Conservation (phyloP, 2,113 vertebrate genomes). For the Semicossyphus pulcher region DNA sequence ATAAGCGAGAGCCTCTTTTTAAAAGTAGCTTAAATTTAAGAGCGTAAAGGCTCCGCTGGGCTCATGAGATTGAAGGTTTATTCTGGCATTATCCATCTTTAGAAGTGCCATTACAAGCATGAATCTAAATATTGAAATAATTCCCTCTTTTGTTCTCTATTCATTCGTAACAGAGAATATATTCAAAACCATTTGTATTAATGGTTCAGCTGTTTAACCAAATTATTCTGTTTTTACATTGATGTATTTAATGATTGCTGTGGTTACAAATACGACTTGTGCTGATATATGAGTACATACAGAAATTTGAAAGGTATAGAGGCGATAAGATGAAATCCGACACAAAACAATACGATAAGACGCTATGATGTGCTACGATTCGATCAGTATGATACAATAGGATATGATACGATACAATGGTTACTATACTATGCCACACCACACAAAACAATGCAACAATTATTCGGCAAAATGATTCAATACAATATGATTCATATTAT, state of each 20-base stretch:
- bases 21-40: background rate
- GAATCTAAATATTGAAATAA: background rate
- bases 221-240: constrained; percentile 9
- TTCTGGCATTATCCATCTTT: background rate
- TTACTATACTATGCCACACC: too few relatives aligned
- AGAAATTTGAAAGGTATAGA: too few relatives aligned
- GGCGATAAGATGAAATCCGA: too few relatives aligned
- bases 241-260: background rate
- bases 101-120: background rate
- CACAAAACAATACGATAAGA: too few relatives aligned
- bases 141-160: background rate
- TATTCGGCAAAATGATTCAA: too few relatives aligned
- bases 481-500: too few relatives aligned
- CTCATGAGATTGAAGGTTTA: background rate
- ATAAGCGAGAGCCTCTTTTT: background rate
- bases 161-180: background rate
- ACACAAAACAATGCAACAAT: too few relatives aligned
- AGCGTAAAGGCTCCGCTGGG: background rate
- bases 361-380: too few relatives aligned
- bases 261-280: background rate
- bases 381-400: too few relatives aligned
- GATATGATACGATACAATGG: too few relatives aligned
- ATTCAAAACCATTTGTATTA: background rate
- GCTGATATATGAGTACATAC: background rate
- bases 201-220: background rate